Evolutionary conservation across 2,888 invertebrate genomes (phyloP).

Genomic region (Apamea sordens): DNA sequence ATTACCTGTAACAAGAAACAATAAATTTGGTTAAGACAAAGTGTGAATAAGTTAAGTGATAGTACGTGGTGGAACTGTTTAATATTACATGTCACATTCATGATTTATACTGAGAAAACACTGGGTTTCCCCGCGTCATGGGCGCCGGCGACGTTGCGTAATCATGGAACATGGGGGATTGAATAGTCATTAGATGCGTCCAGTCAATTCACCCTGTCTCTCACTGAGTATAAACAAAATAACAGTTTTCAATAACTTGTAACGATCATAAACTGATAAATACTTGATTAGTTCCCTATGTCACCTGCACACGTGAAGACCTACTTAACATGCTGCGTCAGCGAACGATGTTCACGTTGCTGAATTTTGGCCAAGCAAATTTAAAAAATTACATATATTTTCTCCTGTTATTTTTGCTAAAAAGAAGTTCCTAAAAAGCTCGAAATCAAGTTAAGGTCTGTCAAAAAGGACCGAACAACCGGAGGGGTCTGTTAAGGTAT

Average conservation of each 20-base stretch:
- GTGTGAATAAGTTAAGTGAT: conserved; percentile 53
- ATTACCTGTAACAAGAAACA: conserved; percentile 69
- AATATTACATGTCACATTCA: conserved; percentile 37
- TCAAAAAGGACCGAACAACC: no score
- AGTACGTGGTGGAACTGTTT: conserved; percentile 43
- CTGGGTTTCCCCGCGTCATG: conserved; percentile 45
- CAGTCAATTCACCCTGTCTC: neutral
- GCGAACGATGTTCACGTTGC: no score
- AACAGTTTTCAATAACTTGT: neutral
- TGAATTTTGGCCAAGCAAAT: no score
- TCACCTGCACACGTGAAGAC: no score
- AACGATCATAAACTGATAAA: neutral
- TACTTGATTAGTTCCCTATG: neutral
- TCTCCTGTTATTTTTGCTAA: no score
- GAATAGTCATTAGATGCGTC: conserved; percentile 26
- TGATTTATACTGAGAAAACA: conserved; percentile 28
- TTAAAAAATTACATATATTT: no score
- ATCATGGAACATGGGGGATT: conserved; percentile 26
- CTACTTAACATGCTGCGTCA: no score
- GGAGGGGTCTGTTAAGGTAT: neutral
- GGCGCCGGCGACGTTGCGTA: conserved; percentile 28
- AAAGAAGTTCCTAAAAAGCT: neutral
- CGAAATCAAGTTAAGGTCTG: neutral
- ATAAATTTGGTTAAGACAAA: conserved; percentile 63
- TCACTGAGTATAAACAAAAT: neutral